Base-by-base conservation (phyloP, 2,888 invertebrate genomes). In the Agrilus biguttatus region DNA sequence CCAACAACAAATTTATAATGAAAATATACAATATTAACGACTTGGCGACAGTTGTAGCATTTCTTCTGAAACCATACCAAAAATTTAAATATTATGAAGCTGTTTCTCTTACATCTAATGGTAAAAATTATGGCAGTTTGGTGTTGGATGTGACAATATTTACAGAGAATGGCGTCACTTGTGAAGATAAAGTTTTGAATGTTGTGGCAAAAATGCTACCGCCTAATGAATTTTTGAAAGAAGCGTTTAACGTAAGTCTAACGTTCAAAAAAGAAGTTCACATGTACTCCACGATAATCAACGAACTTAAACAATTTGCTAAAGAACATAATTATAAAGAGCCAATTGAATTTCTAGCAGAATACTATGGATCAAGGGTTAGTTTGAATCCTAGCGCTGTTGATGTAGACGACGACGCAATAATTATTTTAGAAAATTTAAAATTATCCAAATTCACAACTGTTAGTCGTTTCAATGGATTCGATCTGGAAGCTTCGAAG, bases 101-200 rank as follows among this genome's bases (percentile, higher is more conserved):
- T 14, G 54, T 57, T 13, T 60, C 60, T 45, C 54, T 71, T 13
- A 68, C 69, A 34, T 68, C 69, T 14, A 64, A 69, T 0, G 75
- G 75, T 2, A 75, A 76, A 49, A 75, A 76, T 53, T 76, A 74
- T 53, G 75, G 74, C 1, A 75, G 75, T 49, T 55, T 69, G 0
- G 73, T 76, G 56, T 49, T 74, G 1, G 50, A 53, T 19, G 32
- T 66, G 0, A 59, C 7, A 28, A 28, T 21, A 21, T 21, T 21
- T 21, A 45, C 67, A 12, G 38, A 49, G 40, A 54, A 56, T 34
- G 47, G 37, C 10, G 37, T 47, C 13, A 37, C 35, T 12, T 36
- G 42, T n/a, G 45, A 52, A 13, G 41, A 44, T 23, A 59, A 66
- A 43, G 57, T 62, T 6, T 42, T 72, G 19, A 51, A 68, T 6